Evolutionary conservation across 2,113 vertebrate genomes (phyloP).

Genomic region (Phalacrocorax brasilianus): DNA sequence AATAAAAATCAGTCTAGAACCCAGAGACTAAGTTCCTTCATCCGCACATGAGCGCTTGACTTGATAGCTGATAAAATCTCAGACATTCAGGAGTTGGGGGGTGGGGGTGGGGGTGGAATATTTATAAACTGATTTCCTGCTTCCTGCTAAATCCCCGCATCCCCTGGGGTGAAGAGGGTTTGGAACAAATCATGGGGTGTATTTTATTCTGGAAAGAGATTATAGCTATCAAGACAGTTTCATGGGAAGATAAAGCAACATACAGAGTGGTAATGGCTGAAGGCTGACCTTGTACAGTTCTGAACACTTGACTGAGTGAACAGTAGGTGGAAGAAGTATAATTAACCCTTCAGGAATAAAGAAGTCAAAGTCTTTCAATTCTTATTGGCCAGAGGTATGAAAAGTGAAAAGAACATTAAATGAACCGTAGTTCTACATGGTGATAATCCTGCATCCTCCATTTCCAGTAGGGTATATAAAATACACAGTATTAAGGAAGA

Average conservation of each 20-base stretch:
- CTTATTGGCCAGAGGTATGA: background rate
- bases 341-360: background rate
- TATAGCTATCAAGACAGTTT: background rate
- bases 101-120: background rate
- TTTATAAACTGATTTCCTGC: background rate
- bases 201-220: background rate
- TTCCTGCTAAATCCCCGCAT: background rate
- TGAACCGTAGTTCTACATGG: background rate
- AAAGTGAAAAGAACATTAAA: background rate
- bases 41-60: background rate
- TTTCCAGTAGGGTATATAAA: background rate
- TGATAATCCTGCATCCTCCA: background rate
- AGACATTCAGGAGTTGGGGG: background rate
- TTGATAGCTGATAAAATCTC: background rate
- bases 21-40: background rate
- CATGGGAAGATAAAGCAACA: background rate
- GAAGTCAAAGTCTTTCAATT: background rate
- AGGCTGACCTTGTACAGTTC: background rate
- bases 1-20: background rate
- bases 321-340: background rate
- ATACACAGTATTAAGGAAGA: background rate
- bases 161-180: background rate
- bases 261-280: background rate
- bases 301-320: background rate
- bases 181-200: background rate